These are phyloP conservation scores for Pachyramphus minor DNA, from an alignment of 2,113 vertebrate genomes.

Conservation along the genomic window DNA sequence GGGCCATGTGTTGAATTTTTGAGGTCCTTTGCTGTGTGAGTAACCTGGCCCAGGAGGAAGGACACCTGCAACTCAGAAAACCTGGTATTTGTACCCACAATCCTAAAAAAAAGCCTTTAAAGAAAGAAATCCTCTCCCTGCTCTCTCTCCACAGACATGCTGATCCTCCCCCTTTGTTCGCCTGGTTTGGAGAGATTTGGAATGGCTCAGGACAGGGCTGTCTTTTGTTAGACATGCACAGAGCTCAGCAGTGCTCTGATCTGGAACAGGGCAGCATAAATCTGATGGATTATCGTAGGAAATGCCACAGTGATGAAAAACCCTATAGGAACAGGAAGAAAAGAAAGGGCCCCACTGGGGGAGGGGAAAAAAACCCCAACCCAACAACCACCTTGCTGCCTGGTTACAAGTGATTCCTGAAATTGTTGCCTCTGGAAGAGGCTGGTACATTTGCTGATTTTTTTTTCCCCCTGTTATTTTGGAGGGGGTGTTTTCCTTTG, in stretches of 20 bases:
- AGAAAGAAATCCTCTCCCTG: background rate
- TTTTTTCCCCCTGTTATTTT: background rate
- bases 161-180: background rate
- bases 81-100: background rate
- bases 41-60: background rate
- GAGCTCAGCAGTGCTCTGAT: background rate
- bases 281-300: slow-evolving; percentile 37
- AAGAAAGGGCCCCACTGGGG: background rate
- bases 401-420: background rate
- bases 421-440: background rate
- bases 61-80: background rate
- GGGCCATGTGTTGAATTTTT: background rate
- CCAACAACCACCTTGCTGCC: background rate
- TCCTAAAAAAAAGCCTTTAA: background rate
- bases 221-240: slow-evolving; percentile 5
- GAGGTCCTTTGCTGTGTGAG: background rate
- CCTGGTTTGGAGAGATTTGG: background rate
- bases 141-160: background rate
- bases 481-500: background rate
- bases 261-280: slow-evolving; percentile 4
- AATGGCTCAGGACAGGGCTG: background rate
- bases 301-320: slow-evolving; percentile 51
- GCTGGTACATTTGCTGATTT: background rate
- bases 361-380: background rate
- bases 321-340: background rate